Conservation (phyloP, 1,140 invertebrate species). For the Ruditapes philippinarum region DNA sequence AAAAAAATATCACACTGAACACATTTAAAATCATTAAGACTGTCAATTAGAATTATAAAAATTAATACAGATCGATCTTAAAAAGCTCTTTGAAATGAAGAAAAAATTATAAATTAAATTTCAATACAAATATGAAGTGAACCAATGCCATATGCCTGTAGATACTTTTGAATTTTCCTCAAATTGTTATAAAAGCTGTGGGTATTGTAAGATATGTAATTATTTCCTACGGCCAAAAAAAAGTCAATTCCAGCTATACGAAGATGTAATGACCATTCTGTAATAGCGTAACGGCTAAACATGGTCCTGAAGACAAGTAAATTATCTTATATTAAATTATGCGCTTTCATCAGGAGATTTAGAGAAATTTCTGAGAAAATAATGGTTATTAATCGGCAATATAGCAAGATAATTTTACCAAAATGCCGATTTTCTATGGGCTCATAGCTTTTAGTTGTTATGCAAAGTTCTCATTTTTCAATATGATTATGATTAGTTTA, state of each 20-base stretch:
- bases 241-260: background rate
- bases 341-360: background rate
- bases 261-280: background rate
- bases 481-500: too few species aligned
- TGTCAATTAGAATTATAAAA: too few species aligned
- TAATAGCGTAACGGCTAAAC: background rate
- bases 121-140: too few species aligned
- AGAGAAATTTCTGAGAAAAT: background rate
- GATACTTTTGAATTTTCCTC: background rate
- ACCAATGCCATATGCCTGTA: too few species aligned
- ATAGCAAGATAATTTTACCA: background rate
- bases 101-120: too few species aligned
- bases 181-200: background rate
- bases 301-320: slow-evolving; percentile 8
- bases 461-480: too few species aligned
- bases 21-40: too few species aligned
- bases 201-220: background rate
- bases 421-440: background rate
- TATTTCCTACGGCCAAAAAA: background rate
- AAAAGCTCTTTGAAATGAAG: too few species aligned
- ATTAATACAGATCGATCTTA: too few species aligned
- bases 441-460: too few species aligned
- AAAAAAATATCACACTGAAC: too few species aligned
- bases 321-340: background rate
- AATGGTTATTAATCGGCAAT: background rate